Conservation (phyloP, 2,888 invertebrate genomes). For the Coleophora deauratella region DNA sequence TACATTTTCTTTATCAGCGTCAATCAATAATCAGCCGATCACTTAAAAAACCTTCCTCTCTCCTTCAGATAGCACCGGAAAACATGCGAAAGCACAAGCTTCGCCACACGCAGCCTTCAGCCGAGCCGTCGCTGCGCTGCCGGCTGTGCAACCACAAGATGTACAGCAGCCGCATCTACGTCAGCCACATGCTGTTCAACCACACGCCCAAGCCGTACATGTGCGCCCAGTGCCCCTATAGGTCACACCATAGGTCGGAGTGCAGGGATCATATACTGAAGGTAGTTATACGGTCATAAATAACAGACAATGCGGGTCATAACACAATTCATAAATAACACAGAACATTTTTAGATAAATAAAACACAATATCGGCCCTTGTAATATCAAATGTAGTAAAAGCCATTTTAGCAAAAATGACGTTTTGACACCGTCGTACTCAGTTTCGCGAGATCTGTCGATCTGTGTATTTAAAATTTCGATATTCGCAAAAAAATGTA, state of each 20-base stretch:
- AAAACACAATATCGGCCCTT: too few species aligned
- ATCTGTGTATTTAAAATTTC: too few species aligned
- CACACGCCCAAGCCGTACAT: constrained; percentile 6
- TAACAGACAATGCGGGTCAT: too few species aligned
- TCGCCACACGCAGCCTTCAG: not conserved
- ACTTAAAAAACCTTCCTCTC: not conserved
- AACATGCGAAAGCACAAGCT: not conserved
- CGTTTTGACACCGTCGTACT: too few species aligned
- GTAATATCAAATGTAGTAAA: too few species aligned
- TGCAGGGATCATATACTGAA: constrained; percentile 1
- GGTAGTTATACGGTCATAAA: constrained; percentile 4
- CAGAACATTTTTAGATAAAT: too few species aligned
- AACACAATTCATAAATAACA: too few species aligned
- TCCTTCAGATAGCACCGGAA: not conserved
- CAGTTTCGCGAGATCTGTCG: too few species aligned
- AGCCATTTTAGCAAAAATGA: too few species aligned
- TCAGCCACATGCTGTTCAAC: constrained; percentile 3
- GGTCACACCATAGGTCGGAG: constrained; percentile 4
- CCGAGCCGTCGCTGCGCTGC: constrained; percentile 3
- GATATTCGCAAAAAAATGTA: too few species aligned
- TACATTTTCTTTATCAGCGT: too few species aligned
- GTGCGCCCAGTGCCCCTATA: constrained; percentile 7
- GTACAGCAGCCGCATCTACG: not conserved
- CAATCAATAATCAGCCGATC: too few species aligned
- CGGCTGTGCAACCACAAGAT: not conserved